phyloP scores from a whole-genome alignment of 2,888 invertebrate species.

The Idaea dimidiata region DNA sequence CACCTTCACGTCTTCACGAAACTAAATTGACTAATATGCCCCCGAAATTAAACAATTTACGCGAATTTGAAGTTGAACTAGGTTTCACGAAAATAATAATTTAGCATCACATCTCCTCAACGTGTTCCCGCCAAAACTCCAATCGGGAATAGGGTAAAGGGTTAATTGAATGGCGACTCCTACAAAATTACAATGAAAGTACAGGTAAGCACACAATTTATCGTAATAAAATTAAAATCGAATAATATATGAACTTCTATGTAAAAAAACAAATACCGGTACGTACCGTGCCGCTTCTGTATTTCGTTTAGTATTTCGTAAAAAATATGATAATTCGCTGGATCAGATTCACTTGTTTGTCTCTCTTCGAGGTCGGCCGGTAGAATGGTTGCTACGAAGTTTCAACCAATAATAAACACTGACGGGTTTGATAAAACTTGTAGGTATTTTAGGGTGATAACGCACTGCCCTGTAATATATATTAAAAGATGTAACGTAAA shows the following conservation, averaged over 20 bases:
- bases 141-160: neutral
- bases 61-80: too few relatives aligned
- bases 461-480: conserved; percentile 4
- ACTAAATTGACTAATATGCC: too few relatives aligned
- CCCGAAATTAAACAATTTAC: too few relatives aligned
- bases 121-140: too few relatives aligned
- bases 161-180: neutral
- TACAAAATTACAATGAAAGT: neutral
- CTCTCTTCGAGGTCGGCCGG: neutral
- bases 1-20: too few relatives aligned
- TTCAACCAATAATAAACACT: conserved; percentile 6
- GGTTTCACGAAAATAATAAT: too few relatives aligned
- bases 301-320: neutral
- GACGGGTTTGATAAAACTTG: conserved; percentile 1
- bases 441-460: conserved; percentile 11
- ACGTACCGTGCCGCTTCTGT: neutral
- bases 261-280: neutral
- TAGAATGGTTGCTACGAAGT: conserved; percentile 10
- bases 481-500: too few relatives aligned
- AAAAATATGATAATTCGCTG: neutral
- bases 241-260: neutral
- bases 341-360: conserved; percentile 1
- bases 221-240: neutral
- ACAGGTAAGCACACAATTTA: neutral
- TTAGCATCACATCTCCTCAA: too few relatives aligned